Base-by-base conservation (phyloP, 1,140 invertebrate genomes). In the Polypedilum pembai region DNA sequence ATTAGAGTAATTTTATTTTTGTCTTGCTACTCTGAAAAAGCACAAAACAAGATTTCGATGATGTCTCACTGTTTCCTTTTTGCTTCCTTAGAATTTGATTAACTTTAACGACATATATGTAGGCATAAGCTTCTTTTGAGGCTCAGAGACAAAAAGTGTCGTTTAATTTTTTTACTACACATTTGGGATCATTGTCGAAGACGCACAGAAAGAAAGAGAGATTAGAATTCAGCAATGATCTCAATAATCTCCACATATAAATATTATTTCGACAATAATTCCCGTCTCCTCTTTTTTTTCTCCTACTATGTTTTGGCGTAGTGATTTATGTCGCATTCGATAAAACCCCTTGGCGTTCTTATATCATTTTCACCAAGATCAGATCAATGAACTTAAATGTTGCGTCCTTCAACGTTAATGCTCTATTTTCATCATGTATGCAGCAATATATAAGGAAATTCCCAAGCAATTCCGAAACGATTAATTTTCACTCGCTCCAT, bases 251-350 rank as follows among this genome's bases (percentile, higher is more conserved):
- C 5, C 24, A 5, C 5, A 33, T 33, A 33, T 33, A 33, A 33
- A 33, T 33, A 33, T 33, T 33, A 33, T 56, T 56, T 56, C 45
- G 45, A 15, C 45, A 56, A 56, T 56, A 56, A n/a, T 56, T 56
- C 45, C 45, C 45, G 45, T 12, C 45, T 56, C n/a, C 45, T 56
- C 12, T 56, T 56, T 56, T 56, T 56, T n/a, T 56, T 33, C 24
- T 33, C 24, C n/a, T n/a, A n/a, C n/a, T n/a, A n/a, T 33, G 24
- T 33, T 33, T 33, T 5, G 5, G 24, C 1, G 5, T 33, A 33
- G 45, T 56, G 45, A 56, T 56, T 56, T 56, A 56, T 56, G 45
- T n/a, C n/a, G 45, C n/a, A 56, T n/a, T 56, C 45, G 45, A 56
- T 56, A 56, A 56, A 56, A 56, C 45, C 45, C 45, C 45, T 15